Base-by-base conservation (phyloP, 2,797 vertebrate species). In the Scyliorhinus canicula region DNA sequence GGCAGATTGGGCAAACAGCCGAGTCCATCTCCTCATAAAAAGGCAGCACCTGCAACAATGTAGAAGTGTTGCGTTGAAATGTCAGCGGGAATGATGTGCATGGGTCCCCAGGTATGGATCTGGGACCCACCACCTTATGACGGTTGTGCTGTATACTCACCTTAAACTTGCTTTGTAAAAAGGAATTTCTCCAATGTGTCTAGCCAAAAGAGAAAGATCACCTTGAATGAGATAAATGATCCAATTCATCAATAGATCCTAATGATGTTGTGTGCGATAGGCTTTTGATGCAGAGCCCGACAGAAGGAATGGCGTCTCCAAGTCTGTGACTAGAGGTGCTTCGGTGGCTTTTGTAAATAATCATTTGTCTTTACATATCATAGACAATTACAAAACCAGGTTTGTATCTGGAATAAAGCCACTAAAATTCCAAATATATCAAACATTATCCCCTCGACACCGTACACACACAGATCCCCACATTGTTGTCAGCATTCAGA, bases 361-460 rank as follows among this genome's bases (percentile, higher is more conserved):
- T 26, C 67, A 52, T n/a, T 57, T 74, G 50, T 52, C 67, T 65
- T 94, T 74, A 74, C 14, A 52, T 65, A 93, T 69, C 24, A 21
- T 67, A 28, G 40, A 44, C 63, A 63, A 71, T 93, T 50, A 50
- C 28, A 93, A 93, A 93, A 71, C 67, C 67, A 94, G 93, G 47
- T 55, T 60, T 94, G 93, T 67, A 69, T 71, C 65, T 71, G 65
- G 93, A 94, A 26, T 35, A 52, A n/a, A 55, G 67, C 26, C 67
- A 74, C 40, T 71, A 16, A 69, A 67, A 26, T 21, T 93, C 44
- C 67, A 50, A 52, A 55, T 21, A 74, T 74, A 50, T 94, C 93
- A 94, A 50, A 71, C 28, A 50, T 12, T 35, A 47, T n/a, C 44
- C 93, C 28, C 69, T 74, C 9, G 14, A 19, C 26, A 35, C 44